Conservation (phyloP, 2,888 invertebrate species). For the Pristionchus mayeri region DNA sequence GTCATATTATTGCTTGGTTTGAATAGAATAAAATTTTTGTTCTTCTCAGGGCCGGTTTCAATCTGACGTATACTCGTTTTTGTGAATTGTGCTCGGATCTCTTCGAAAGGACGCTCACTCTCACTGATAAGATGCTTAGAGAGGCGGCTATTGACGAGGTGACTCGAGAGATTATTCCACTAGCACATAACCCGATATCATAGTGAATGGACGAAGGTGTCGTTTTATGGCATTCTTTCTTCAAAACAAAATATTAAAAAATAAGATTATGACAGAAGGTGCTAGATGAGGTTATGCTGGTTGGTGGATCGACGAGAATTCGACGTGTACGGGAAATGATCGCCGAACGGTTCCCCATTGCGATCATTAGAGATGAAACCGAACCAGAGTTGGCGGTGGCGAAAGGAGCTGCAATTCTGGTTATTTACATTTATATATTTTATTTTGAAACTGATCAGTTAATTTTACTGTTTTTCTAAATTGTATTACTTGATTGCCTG, state of each 20-base stretch:
- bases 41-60: constrained; percentile 18
- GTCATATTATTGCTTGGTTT: no score
- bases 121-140: neutral
- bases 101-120: neutral
- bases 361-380: neutral
- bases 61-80: neutral
- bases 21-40: no score
- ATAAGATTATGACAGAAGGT: neutral
- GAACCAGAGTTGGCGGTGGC: constrained; percentile 18
- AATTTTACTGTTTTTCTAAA: no score
- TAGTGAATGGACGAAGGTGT: no score
- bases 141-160: constrained; percentile 22
- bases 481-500: no score
- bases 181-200: no score
- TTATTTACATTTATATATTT: no score
- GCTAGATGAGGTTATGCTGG: neutral
- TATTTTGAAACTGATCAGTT: no score
- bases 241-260: no score
- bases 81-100: constrained; percentile 3
- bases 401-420: neutral
- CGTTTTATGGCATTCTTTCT: no score
- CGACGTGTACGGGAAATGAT: neutral
- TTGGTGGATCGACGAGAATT: constrained; percentile 2
- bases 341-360: neutral
- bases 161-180: neutral